Evolutionary conservation across 2,113 vertebrate genomes (phyloP).

Genomic region (Nestor notabilis): DNA sequence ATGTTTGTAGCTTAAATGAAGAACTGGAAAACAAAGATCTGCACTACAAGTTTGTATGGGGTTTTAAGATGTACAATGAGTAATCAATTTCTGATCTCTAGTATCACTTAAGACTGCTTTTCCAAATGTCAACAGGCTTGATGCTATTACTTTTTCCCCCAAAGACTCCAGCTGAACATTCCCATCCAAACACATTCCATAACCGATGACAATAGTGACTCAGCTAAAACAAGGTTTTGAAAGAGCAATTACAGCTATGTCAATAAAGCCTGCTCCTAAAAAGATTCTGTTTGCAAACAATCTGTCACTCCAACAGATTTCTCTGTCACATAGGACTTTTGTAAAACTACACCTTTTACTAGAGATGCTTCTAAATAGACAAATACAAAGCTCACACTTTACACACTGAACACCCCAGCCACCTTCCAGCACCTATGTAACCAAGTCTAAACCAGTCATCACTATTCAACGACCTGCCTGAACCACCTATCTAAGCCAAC

Average conservation of each 20-base stretch:
- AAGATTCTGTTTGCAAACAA: background rate
- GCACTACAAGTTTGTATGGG: background rate
- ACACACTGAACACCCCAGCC: background rate
- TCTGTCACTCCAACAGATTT: background rate
- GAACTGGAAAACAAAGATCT: background rate
- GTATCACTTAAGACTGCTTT: background rate
- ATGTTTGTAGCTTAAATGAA: background rate
- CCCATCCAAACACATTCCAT: conserved; percentile 37
- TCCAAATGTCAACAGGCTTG: background rate
- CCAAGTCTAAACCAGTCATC: background rate
- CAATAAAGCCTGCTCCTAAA: background rate
- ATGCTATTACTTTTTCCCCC: background rate
- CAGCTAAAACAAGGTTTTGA: conserved; percentile 58
- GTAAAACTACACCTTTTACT: background rate
- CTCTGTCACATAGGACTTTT: background rate
- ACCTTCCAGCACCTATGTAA: background rate
- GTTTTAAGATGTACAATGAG: background rate
- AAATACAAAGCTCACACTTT: background rate
- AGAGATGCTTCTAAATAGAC: background rate
- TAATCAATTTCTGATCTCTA: background rate
- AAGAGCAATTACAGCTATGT: background rate
- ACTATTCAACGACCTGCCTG: background rate
- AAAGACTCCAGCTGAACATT: background rate
- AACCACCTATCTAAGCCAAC: background rate
- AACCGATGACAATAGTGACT: conserved; percentile 57